Evolutionary conservation across 2,797 vertebrate genomes (phyloP).

Genomic region (Tapirus indicus): DNA sequence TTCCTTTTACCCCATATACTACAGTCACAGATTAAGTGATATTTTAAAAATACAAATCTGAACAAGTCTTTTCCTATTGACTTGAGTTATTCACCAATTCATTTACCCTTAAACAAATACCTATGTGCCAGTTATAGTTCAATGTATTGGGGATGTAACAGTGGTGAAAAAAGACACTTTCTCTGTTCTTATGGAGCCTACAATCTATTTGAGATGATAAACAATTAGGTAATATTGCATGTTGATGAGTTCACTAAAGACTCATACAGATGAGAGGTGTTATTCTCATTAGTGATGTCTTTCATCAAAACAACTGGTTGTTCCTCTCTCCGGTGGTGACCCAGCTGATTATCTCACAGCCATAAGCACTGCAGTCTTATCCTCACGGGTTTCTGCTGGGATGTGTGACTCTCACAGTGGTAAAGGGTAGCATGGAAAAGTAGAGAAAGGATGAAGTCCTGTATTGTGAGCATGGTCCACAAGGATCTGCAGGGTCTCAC

Average conservation of each 20-base stretch:
- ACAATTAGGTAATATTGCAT: background rate
- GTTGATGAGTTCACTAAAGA: background rate
- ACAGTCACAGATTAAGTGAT: background rate
- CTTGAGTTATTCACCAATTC: background rate
- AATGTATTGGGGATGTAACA: background rate
- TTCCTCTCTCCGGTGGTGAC: background rate
- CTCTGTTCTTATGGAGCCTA: background rate
- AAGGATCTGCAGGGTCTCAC: background rate
- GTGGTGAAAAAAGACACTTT: background rate
- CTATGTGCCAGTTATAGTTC: background rate
- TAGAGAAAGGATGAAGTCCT: background rate
- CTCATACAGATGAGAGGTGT: background rate
- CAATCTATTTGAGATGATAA: background rate
- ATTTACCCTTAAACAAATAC: background rate
- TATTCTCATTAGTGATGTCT: background rate
- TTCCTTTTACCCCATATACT: background rate
- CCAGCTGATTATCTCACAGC: background rate
- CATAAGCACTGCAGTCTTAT: background rate
- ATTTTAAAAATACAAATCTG: background rate
- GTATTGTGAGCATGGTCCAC: background rate
- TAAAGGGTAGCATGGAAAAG: background rate
- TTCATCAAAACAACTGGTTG: background rate
- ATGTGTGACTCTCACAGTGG: background rate
- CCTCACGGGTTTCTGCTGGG: background rate
- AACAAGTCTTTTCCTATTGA: background rate